A percentile compares a stretch with the other conserved stretches of the same genome.
Evolutionary conservation across 2,797 vertebrate genomes (phyloP).

Genomic region (Poecilia picta): DNA sequence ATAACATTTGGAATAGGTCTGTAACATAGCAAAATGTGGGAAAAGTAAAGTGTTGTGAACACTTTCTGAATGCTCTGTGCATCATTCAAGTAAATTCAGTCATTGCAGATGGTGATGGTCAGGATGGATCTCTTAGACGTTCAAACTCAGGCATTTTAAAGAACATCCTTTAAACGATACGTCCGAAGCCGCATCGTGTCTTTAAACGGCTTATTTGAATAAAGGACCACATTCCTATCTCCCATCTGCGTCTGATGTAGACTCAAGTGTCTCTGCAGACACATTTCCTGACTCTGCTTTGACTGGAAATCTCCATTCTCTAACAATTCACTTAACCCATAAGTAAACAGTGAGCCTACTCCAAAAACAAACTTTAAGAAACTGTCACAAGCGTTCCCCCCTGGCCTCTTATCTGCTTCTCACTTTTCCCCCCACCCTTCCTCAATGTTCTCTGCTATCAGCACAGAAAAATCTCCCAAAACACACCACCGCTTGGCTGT

Average conservation of each 20-base stretch:
- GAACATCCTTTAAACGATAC: neutral
- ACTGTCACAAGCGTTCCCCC: slow-evolving; percentile 19
- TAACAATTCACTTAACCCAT: slow-evolving; percentile 50
- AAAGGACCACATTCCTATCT: neutral
- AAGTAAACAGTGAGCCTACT: slow-evolving; percentile 54
- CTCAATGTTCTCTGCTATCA: slow-evolving; percentile 54
- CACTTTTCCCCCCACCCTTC: slow-evolving; percentile 52
- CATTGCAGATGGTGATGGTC: neutral
- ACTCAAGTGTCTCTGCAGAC: slow-evolving; percentile 32
- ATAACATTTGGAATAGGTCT: neutral
- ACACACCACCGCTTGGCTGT: slow-evolving; percentile 22
- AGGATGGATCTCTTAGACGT: neutral
- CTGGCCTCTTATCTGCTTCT: slow-evolving; percentile 56
- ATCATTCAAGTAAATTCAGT: neutral
- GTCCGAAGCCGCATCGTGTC: neutral
- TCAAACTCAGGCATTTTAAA: neutral
- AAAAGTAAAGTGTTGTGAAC: neutral
- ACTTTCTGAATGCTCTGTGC: neutral
- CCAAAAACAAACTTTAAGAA: slow-evolving; percentile 27
- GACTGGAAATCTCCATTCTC: slow-evolving; percentile 52
- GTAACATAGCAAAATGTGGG: neutral
- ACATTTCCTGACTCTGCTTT: slow-evolving; percentile 49
- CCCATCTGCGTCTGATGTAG: slow-evolving; percentile 2
- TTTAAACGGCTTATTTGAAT: neutral
- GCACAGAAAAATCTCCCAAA: slow-evolving; percentile 35